Evolutionary conservation across 2,888 invertebrate species (phyloP).

Genomic region (Zygaena filipendulae): DNA sequence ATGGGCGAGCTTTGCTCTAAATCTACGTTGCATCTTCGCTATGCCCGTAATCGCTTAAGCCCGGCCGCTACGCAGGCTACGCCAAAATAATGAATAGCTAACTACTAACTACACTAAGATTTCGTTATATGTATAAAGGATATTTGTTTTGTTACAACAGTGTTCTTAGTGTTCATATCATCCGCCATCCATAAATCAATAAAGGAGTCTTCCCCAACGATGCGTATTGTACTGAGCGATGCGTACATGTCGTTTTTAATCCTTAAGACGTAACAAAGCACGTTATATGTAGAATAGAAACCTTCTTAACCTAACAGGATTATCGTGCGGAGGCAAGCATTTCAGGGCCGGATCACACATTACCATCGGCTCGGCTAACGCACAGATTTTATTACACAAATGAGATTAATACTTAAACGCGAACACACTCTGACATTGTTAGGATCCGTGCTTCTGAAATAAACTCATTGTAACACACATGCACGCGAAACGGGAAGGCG

Average conservation of each 20-base stretch:
- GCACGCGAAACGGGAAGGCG: no score
- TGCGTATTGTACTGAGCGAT: no score
- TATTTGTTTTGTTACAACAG: no score
- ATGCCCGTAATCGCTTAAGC: conserved; percentile 56
- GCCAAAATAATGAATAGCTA: conserved; percentile 53
- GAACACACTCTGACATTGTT: conserved; percentile 23
- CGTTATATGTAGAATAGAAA: conserved; percentile 76
- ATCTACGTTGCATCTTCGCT: conserved; percentile 65
- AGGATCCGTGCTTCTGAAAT: conserved; percentile 23
- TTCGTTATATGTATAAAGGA: no score
- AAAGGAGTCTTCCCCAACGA: no score
- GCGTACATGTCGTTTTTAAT: conserved; percentile 65
- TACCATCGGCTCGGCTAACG: conserved; percentile 52
- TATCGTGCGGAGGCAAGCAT: conserved; percentile 72
- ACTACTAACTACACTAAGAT: no score
- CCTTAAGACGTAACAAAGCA: conserved; percentile 76
- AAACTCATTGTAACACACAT: no score
- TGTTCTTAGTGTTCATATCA: no score
- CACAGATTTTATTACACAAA: conserved; percentile 69
- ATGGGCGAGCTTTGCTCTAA: conserved; percentile 56
- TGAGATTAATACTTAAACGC: conserved; percentile 59
- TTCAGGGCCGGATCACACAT: conserved; percentile 68
- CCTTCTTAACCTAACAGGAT: conserved; percentile 80
- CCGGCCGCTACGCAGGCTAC: conserved; percentile 28
- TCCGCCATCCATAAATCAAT: no score